Evolutionary conservation across 2,797 vertebrate species (phyloP).

Genomic region (Crax fasciolata): DNA sequence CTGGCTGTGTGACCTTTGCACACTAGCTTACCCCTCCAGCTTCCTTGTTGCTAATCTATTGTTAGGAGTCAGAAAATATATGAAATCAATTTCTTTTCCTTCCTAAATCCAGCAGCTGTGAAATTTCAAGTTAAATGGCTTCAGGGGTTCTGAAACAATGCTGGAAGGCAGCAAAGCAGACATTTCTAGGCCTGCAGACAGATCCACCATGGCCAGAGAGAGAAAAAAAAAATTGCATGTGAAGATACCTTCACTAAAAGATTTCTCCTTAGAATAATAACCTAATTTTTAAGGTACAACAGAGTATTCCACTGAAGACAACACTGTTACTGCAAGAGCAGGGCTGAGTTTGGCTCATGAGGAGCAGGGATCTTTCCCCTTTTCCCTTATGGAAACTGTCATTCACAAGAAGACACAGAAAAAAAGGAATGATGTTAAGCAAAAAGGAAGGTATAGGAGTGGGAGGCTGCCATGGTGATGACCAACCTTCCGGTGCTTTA

Average conservation of each 20-base stretch:
- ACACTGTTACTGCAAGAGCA: not conserved
- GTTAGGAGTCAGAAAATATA: not conserved
- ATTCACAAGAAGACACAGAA: not conserved
- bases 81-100: not conserved
- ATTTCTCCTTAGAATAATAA: not conserved
- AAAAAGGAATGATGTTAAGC: not conserved
- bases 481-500: constrained; percentile 16
- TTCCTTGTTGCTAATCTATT: not conserved
- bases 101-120: constrained; percentile 19
- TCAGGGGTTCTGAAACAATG: not conserved
- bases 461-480: constrained; percentile 6
- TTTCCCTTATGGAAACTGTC: not conserved
- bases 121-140: constrained; percentile 36
- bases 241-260: not conserved
- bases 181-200: not conserved
- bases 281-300: not conserved
- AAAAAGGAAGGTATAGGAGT: not conserved
- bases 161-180: constrained; percentile 1
- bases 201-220: not conserved
- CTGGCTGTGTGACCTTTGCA: not conserved
- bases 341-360: not conserved
- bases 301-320: not conserved
- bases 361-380: not conserved
- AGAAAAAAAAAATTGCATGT: not conserved
- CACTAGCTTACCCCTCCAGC: not conserved